Percentiles rank a stretch among this genome's conserved stretches.
Conservation (phyloP, 2,113 vertebrate genomes). For the Dolichallabes microphthalmus region DNA sequence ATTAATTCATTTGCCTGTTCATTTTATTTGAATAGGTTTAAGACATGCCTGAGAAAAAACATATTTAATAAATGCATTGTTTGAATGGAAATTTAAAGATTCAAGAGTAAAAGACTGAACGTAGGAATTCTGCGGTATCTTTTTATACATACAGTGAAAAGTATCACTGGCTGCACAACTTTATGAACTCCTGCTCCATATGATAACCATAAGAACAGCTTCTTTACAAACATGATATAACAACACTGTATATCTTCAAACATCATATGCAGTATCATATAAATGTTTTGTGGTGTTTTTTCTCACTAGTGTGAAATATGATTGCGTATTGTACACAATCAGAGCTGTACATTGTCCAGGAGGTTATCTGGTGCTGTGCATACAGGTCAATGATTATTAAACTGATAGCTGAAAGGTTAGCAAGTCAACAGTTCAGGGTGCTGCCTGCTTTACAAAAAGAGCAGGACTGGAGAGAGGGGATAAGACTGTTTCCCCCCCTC, state of each 20-base stretch:
- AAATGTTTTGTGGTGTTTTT: too few relatives aligned
- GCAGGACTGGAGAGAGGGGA: conserved; percentile 23
- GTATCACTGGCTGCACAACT: not conserved
- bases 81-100: not conserved
- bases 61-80: not conserved
- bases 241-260: not conserved
- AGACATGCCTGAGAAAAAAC: not conserved
- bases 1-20: not conserved
- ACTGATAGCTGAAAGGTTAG: conserved; percentile 13
- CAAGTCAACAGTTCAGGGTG: not conserved
- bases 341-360: not conserved
- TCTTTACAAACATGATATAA: not conserved
- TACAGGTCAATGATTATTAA: not conserved
- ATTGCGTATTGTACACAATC: not conserved
- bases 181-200: not conserved
- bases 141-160: not conserved
- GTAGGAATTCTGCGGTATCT: not conserved
- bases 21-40: not conserved
- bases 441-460: not conserved
- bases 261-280: not conserved
- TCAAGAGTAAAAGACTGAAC: not conserved
- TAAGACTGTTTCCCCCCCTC: conserved; percentile 13
- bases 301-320: not conserved
- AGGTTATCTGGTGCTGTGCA: conserved; percentile 5
- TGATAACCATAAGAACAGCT: not conserved